phyloP scores from a whole-genome alignment of 2,888 invertebrate species.

The Sussaba pulchella region DNA sequence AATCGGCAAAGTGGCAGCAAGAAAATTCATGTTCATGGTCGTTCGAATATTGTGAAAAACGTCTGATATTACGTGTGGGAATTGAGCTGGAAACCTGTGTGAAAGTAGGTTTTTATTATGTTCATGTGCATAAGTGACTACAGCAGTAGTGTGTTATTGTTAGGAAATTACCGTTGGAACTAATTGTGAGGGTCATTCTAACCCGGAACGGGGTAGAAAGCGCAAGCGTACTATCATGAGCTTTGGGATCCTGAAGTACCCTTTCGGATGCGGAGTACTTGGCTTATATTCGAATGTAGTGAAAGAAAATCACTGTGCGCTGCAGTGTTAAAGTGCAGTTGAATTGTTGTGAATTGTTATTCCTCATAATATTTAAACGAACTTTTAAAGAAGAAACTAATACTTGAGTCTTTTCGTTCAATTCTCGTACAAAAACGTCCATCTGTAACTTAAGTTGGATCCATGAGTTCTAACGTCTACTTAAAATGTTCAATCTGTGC shows the following conservation, averaged over 20 bases:
- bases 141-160: background rate
- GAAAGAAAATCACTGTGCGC: background rate
- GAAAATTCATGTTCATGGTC: too few species aligned
- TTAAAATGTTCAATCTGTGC: background rate
- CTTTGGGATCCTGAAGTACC: constrained; percentile 65
- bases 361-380: too few species aligned
- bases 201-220: constrained; percentile 75
- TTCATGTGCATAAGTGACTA: too few species aligned
- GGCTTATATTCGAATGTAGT: background rate
- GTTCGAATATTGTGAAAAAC: too few species aligned
- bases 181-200: constrained; percentile 77
- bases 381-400: too few species aligned
- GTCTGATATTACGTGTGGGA: too few species aligned
- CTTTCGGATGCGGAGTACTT: too few species aligned
- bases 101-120: background rate
- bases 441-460: background rate
- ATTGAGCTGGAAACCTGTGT: background rate
- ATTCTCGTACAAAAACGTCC: background rate
- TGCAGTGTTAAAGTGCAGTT: too few species aligned
- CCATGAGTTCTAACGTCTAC: background rate
- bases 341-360: too few species aligned
- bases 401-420: too few species aligned
- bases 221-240: constrained; percentile 80
- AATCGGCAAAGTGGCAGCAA: too few species aligned
- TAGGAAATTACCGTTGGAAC: constrained; percentile 46